Conservation (phyloP, 30 jellyfish, hydroid and myxozoan genomes). For the Chrysaora quinquecirrha region DNA sequence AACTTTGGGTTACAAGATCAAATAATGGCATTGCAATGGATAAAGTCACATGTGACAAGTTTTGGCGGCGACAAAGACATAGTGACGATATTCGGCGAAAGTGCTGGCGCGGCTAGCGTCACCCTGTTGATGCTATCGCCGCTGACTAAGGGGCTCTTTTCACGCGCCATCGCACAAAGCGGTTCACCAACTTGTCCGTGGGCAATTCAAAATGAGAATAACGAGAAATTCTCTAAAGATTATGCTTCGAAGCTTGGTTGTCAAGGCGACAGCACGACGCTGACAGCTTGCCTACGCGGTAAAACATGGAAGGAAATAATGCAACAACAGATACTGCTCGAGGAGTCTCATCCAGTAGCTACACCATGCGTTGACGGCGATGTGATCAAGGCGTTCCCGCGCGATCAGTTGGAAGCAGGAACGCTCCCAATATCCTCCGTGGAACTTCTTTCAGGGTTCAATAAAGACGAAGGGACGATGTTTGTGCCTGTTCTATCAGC, state of each 20-base stretch:
- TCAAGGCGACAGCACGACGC: background rate
- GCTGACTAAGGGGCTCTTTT: slow-evolving; percentile 34
- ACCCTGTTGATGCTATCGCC: slow-evolving; percentile 45
- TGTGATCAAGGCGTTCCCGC: slow-evolving; percentile 7
- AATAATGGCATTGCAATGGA: slow-evolving; percentile 56
- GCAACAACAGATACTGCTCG: background rate
- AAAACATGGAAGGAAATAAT: slow-evolving; percentile 14
- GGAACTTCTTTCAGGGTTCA: slow-evolving; percentile 45
- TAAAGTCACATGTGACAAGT: slow-evolving; percentile 24
- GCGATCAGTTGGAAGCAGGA: slow-evolving; percentile 20
- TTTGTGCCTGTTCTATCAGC: background rate
- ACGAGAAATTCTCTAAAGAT: no score
- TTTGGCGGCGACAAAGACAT: slow-evolving; percentile 43
- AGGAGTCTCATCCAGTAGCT: background rate
- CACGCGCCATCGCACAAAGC: slow-evolving; percentile 51
- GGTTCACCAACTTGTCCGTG: slow-evolving; percentile 11
- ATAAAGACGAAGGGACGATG: slow-evolving; percentile 50
- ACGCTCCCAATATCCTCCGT: slow-evolving; percentile 22
- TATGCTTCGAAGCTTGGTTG: no score
- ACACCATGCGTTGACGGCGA: slow-evolving; percentile 44
- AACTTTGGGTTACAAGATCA: slow-evolving; percentile 61
- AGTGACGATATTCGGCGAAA: slow-evolving; percentile 54
- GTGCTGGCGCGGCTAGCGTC: slow-evolving; percentile 61
- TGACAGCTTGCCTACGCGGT: slow-evolving; percentile 29
- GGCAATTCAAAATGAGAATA: slow-evolving; percentile 15